Conservation (phyloP, 2,888 invertebrate genomes). For the Alentia gelatinosa region DNA sequence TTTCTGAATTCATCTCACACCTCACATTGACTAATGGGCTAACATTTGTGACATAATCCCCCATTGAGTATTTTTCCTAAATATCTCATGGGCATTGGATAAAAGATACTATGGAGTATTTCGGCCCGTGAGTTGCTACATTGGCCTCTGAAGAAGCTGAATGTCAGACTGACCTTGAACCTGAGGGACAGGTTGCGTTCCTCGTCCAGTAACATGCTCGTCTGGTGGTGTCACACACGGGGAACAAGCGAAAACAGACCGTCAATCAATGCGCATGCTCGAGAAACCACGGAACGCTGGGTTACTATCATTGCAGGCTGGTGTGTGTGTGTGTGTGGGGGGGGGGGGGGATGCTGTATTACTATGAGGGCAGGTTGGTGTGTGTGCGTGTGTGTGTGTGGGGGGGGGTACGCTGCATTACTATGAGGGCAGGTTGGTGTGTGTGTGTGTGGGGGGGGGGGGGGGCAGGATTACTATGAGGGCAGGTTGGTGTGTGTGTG, state of each 20-base stretch:
- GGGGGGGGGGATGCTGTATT: neutral
- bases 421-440: neutral
- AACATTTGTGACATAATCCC: no score
- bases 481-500: no score
- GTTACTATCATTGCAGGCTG: neutral
- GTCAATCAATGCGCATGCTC: neutral
- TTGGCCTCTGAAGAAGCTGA: no score
- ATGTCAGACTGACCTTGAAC: constrained; percentile 54
- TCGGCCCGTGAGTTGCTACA: no score
- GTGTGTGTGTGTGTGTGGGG: neutral
- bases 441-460: neutral
- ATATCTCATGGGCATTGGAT: no score
- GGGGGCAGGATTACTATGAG: neutral
- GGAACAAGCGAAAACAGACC: constrained; percentile 6
- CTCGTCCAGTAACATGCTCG: constrained; percentile 54
- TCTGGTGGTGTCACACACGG: constrained; percentile 27
- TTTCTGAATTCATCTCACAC: no score
- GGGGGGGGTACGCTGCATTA: no score
- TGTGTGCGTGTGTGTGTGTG: no score
- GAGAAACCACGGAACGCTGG: neutral
- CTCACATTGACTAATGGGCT: no score
- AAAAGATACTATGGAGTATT: no score
- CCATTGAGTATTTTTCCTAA: no score
- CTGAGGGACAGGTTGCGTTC: constrained; percentile 50
- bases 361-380: no score